A percentile compares a stretch with the other conserved stretches of the same genome.
Evolutionary conservation across 2,113 vertebrate genomes (phyloP).

Genomic region (Puntigrus tetrazona): DNA sequence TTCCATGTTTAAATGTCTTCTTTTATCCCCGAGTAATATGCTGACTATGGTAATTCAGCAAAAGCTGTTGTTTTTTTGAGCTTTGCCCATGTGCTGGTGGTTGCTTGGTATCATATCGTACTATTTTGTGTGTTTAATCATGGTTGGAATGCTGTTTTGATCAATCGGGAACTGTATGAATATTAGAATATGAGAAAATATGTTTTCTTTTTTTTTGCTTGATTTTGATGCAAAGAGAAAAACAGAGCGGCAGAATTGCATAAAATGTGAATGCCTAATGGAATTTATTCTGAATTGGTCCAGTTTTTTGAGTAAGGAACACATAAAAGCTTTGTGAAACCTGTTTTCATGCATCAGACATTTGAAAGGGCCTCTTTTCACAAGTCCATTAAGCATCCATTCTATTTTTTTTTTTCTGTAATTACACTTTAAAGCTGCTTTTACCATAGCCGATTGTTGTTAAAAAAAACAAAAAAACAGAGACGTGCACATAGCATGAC

Average conservation of each 20-base stretch:
- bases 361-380: conserved; percentile 3
- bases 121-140: neutral
- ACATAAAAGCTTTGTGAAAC: neutral
- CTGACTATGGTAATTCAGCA: neutral
- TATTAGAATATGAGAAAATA: neutral
- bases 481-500: neutral
- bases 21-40: neutral
- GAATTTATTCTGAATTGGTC: neutral
- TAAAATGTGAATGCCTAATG: neutral
- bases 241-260: neutral
- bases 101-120: neutral
- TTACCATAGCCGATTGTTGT: neutral
- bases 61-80: neutral
- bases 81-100: neutral
- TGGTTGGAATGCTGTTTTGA: neutral
- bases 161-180: neutral
- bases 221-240: neutral
- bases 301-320: neutral
- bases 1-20: neutral
- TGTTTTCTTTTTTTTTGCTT: neutral
- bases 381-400: conserved; percentile 20
- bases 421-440: neutral
- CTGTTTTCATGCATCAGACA: neutral
- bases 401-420: neutral
- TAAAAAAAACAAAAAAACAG: neutral